Base-by-base conservation (phyloP, 1,140 invertebrate species). In the Cotesia vestalis region DNA sequence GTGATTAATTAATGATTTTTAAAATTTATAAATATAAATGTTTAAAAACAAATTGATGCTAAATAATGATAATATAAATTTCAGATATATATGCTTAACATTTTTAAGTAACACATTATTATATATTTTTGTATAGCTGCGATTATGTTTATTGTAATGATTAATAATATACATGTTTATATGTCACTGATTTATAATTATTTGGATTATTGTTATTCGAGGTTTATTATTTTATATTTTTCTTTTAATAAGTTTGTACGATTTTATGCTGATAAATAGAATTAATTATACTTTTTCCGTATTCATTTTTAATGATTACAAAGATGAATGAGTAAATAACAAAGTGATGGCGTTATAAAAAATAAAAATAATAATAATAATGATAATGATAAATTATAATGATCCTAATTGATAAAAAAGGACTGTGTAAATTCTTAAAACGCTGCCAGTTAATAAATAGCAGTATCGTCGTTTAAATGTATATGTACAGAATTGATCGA, bases 371-470 rank as follows among this genome's bases (percentile, higher is more conserved):
- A 34, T 63, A 35, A 17, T 14, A 55, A 34, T 20, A 34, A 27
- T 62, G 61, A 38, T 38, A 36, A 27, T 36, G 35, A 62, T n/a
- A n/a, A 11, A 55, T 55, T 55, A 55, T 55, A 55, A 55, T 38
- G 38, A n/a, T 14, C 9, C 6, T 12, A 63, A 38, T 36, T 4
- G 38, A 40, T 38, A 40, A 63, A 40, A 34, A 20, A 34, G 61
- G n/a, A 63, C 36, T 27, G 38, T 62, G 61, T 63, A 63, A 63
- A 38, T 63, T 63, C 27, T 12, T 61, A 61, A 17, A 63, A 63
- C 5, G 61, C 34, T 63, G 61, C 34, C 9, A 34, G 27, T 63
- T 5, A 63, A 63, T 40, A 38, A 63, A n/a, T 40, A 40, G 61
- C 36, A 63, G 61, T n/a, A 63, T 40, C 34, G 35, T 63, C 12